Evolutionary conservation across 1,140 invertebrate species (phyloP).

Genomic region (Helicoverpa zea): DNA sequence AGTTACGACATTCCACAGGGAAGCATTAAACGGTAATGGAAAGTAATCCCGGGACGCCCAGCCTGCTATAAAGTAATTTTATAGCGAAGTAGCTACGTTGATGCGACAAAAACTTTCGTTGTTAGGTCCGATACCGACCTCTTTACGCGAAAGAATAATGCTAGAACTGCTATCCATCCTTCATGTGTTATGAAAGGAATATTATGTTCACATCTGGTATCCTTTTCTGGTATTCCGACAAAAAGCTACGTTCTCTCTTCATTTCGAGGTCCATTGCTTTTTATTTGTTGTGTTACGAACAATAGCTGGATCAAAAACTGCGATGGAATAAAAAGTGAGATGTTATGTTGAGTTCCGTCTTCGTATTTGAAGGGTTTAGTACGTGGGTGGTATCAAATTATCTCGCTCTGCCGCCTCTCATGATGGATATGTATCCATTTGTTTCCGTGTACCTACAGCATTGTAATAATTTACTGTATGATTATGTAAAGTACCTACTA

Average conservation of each 20-base stretch:
- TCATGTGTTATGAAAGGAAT: constrained; percentile 50
- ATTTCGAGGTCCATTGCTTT: not conserved
- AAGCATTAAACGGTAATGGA: constrained; percentile 25
- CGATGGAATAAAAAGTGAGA: constrained; percentile 25
- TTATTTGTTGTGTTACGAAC: not conserved
- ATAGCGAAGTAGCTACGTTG: constrained; percentile 16
- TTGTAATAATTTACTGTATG: constrained; percentile 3
- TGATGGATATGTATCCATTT: constrained; percentile 63
- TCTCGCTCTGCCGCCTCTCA: constrained; percentile 57
- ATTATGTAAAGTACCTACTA: constrained; percentile 1
- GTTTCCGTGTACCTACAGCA: constrained; percentile 1
- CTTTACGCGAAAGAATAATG: not conserved
- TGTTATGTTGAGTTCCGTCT: not conserved
- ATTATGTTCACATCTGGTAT: constrained; percentile 47
- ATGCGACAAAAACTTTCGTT: constrained; percentile 27
- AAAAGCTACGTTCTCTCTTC: not conserved
- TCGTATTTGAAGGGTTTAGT: constrained; percentile 15
- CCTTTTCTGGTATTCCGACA: not conserved
- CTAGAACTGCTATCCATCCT: not conserved
- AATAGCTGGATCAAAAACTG: not conserved
- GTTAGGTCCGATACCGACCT: not conserved
- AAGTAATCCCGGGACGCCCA: constrained; percentile 25
- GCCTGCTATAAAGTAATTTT: constrained; percentile 29
- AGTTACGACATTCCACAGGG: constrained; percentile 28
- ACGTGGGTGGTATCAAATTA: constrained; percentile 58